Base-by-base conservation (phyloP, 2,888 invertebrate genomes). In the Pandemis heparana region DNA sequence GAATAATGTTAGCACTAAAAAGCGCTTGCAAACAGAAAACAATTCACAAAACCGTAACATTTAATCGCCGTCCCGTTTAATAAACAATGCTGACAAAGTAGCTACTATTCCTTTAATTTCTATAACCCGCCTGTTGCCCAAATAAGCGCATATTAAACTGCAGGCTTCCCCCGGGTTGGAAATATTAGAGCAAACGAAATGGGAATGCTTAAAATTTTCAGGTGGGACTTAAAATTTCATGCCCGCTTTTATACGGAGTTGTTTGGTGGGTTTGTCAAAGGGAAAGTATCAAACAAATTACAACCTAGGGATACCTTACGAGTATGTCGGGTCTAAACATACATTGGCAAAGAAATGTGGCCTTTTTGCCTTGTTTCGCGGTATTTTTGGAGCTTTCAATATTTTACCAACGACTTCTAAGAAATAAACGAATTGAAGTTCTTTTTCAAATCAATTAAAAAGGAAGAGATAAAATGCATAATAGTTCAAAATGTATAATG, bases 141-240 rank as follows among this genome's bases (percentile, higher is more conserved):
- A 64, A 64, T 64, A 46, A 64, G 46, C 63, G 46, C 63, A 48
- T 64, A 64, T 63, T 63, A 63, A 63, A 64, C 43, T 43, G 62
- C 16, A 61, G 61, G 12, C 5, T 23, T 32, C 56, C 32, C 56
- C 10, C 32, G 56, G 16, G 56, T 56, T 32, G 60, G 63, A 64
- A 64, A 64, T 48, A 46, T 48, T 48, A 64, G 48, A 64, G 63
- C 32, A 48, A 56, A 60, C 60, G 60, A 60, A 60, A 46, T 16
- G 46, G 46, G 60, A 18, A 46, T 32, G 46, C 18, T 63, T 46
- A 48, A 48, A 48, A 64, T 48, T 48, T 64, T 64, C 14, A 5
- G 10, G 16, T 16, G n/a, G 32, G 23, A 32, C 23, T 64, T 48
- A 48, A 64, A 48, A 14, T 63, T 63, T 46, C 12, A 46, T 23